These are phyloP conservation scores for Drosophila trichaetosa DNA, from an alignment of 2,888 invertebrate species.

Conservation along the genomic window DNA sequence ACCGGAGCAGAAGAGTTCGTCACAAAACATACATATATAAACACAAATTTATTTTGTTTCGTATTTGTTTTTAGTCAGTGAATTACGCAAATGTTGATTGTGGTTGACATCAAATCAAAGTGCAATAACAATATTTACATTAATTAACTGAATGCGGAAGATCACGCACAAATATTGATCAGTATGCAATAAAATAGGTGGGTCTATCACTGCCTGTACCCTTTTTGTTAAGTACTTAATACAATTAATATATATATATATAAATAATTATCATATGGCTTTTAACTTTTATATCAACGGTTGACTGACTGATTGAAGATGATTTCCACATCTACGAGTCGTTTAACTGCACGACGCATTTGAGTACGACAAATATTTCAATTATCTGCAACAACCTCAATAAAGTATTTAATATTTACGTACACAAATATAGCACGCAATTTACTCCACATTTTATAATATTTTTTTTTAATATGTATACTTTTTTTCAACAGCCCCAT, in stretches of 20 bases:
- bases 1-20: conserved; percentile 4
- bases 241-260: background rate
- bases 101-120: conserved; percentile 46
- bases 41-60: background rate
- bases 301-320: conserved; percentile 12
- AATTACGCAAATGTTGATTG: conserved; percentile 43
- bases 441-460: conserved; percentile 65
- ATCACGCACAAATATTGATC: background rate
- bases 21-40: background rate
- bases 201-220: background rate
- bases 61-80: conserved; percentile 21
- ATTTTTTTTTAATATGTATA: conserved; percentile 1
- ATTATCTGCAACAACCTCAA: conserved; percentile 61
- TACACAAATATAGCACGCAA: conserved; percentile 66
- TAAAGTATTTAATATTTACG: conserved; percentile 46
- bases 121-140: conserved; percentile 7
- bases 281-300: conserved; percentile 10
- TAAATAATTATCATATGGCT: background rate
- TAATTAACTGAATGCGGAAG: conserved; percentile 24
- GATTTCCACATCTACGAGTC: background rate
- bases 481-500: conserved; percentile 6
- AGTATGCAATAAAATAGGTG: background rate
- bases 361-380: conserved; percentile 23
- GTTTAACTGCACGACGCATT: conserved; percentile 2
- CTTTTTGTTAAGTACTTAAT: background rate